A percentile compares a stretch with the other conserved stretches of the same genome.
phyloP scores from a whole-genome alignment of 2,888 invertebrate species.

The Pristionchus mayeri region DNA sequence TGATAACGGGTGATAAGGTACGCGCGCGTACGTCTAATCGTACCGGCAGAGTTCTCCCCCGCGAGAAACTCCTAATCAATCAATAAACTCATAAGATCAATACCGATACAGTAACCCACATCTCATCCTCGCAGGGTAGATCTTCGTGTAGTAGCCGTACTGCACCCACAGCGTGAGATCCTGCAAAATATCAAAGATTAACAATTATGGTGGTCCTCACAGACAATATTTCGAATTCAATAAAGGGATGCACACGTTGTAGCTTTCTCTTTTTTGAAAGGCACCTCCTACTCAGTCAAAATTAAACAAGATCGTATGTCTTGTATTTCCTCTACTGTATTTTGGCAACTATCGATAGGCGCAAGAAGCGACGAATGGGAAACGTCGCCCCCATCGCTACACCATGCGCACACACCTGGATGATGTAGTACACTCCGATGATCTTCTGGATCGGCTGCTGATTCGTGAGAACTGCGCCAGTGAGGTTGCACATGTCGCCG shows the following conservation, averaged over 20 bases:
- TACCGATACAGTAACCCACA: slow-evolving; percentile 52
- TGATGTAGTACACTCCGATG: slow-evolving; percentile 75
- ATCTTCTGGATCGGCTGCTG: slow-evolving; percentile 76
- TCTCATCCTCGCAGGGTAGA: slow-evolving; percentile 57
- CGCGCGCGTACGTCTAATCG: neutral
- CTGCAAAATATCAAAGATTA: too few species aligned
- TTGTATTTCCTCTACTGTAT: too few species aligned
- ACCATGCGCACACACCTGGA: slow-evolving; percentile 53
- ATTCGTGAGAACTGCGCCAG: slow-evolving; percentile 77
- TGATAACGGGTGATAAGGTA: slow-evolving; percentile 11
- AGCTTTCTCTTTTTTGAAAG: too few species aligned
- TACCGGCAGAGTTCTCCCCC: neutral
- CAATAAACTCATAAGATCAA: neutral
- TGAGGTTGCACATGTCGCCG: slow-evolving; percentile 49
- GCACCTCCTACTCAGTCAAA: too few species aligned
- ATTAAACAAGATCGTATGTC: too few species aligned
- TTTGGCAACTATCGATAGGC: too few species aligned
- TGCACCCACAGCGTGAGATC: slow-evolving; percentile 72
- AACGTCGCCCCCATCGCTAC: neutral
- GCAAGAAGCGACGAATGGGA: neutral
- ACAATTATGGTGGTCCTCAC: too few species aligned
- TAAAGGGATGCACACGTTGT: too few species aligned
- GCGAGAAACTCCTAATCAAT: neutral
- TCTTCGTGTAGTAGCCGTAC: slow-evolving; percentile 70
- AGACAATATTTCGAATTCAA: too few species aligned